Base-by-base conservation (phyloP, 2,113 vertebrate genomes). In the Garra rufa region DNA sequence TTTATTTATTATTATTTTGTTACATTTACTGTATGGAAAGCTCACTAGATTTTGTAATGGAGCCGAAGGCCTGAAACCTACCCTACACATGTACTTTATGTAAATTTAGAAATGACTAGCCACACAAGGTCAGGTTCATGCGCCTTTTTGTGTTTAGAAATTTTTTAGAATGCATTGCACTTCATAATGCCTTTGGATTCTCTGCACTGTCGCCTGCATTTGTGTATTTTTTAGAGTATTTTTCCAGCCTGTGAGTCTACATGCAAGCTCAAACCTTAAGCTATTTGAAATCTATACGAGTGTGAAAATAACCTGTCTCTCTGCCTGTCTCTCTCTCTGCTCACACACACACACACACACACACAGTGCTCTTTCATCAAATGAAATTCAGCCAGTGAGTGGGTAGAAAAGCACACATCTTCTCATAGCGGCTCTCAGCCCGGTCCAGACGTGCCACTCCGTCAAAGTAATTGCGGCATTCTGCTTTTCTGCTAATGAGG, bases 401-500 rank as follows among this genome's bases (percentile, higher is more conserved):
- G 63, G 77, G 75, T 13, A 48, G 71, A 83, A 73, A 82, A 46
- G 83, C 71, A 88, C 84, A 87, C 76, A 74, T 86, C 84, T 84
- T 88, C 19, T n/a, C n/a, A n/a, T n/a, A n/a, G n/a, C n/a, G n/a
- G n/a, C n/a, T n/a, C n/a, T 52, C 81, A 83, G 85, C 88, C 87
- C 85, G 5, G 85, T 88, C 87, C 87, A 67, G 8, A 63, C 83
- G 89, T 92, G 92, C 89, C 91, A 93, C 89, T 92, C 89, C 89
- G 85, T 79, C 90, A 71, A 85, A 86, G 90, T 93, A 92, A 94
- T 94, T 93, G 93, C 89, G 88, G 85, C 83, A 76, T 91, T 88
- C 89, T 90, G 88, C 91, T 91, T 91, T 92, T 89, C 88, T 92
- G 91, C 92, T 94, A 93, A 94, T 92, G 92, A 94, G 92, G 87